Conservation (phyloP, 2,888 invertebrate species). For the Choreutis nemorana region DNA sequence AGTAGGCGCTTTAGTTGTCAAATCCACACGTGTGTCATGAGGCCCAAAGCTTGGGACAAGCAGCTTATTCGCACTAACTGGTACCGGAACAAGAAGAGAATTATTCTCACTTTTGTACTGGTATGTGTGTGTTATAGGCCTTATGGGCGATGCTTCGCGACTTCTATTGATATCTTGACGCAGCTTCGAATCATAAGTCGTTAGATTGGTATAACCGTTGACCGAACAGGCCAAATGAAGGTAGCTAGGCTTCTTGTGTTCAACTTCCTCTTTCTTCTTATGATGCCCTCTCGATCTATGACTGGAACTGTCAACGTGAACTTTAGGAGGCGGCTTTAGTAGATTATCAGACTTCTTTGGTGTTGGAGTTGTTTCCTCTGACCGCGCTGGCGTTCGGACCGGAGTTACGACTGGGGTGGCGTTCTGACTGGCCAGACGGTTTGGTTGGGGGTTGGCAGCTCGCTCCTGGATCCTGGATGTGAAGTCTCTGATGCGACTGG, state of each 20-base stretch:
- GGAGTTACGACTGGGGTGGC: slow-evolving; percentile 36
- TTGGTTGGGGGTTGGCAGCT: slow-evolving; percentile 22
- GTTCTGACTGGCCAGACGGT: slow-evolving; percentile 19
- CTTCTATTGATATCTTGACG: slow-evolving; percentile 78
- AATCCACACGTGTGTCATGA: slow-evolving; percentile 53
- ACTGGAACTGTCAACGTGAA: slow-evolving; percentile 38
- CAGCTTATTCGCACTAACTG: slow-evolving; percentile 60
- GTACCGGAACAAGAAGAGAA: slow-evolving; percentile 51
- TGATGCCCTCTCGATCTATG: slow-evolving; percentile 44
- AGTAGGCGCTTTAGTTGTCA: slow-evolving; percentile 57
- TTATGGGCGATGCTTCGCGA: slow-evolving; percentile 75
- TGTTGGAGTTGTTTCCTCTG: slow-evolving; percentile 33
- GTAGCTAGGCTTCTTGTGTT: slow-evolving; percentile 83
- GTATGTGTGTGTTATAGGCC: slow-evolving; percentile 63
- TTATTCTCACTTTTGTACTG: slow-evolving; percentile 53
- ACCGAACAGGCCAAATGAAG: slow-evolving; percentile 89
- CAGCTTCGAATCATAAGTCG: slow-evolving; percentile 84
- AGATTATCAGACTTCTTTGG: slow-evolving; percentile 30
- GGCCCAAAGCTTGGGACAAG: slow-evolving; percentile 62
- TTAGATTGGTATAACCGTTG: slow-evolving; percentile 87
- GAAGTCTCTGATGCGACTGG: slow-evolving; percentile 64
- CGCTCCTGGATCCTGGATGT: slow-evolving; percentile 68
- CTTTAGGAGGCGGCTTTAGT: slow-evolving; percentile 50
- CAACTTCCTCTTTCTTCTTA: slow-evolving; percentile 45
- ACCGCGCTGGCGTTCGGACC: slow-evolving; percentile 25